Conservation (phyloP, 2,797 vertebrate species). For the Chelidonichthys spinosus region DNA sequence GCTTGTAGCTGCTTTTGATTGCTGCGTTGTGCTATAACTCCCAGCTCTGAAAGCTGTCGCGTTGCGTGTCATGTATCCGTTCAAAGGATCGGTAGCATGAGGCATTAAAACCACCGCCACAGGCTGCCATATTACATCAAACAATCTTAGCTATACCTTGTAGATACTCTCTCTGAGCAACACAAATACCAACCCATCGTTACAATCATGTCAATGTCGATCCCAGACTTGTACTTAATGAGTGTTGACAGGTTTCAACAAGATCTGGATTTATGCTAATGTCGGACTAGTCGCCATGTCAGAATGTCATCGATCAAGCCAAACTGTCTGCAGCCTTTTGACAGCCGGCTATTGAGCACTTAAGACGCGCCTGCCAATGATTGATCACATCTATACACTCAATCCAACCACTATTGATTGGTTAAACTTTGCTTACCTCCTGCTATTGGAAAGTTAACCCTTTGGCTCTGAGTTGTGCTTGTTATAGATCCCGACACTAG, state of each 20-base stretch:
- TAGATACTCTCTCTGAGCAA: background rate
- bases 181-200: background rate
- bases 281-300: constrained; percentile 27
- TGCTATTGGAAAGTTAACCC: constrained; percentile 60
- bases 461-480: constrained; percentile 59
- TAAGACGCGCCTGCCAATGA: constrained; percentile 59
- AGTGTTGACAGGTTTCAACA: constrained; percentile 26
- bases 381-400: constrained; percentile 68
- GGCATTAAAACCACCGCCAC: background rate
- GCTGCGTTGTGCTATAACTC: constrained; percentile 1
- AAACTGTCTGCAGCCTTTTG: constrained; percentile 48
- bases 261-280: constrained; percentile 52
- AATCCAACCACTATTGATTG: constrained; percentile 61
- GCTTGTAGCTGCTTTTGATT: constrained; percentile 6
- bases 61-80: background rate
- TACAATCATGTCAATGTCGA: background rate
- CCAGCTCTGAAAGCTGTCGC: constrained; percentile 2
- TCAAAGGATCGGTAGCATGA: background rate
- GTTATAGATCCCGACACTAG: constrained; percentile 48
- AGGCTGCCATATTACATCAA: background rate
- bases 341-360: constrained; percentile 54
- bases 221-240: constrained; percentile 7
- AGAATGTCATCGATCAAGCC: constrained; percentile 48
- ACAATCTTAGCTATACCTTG: background rate
- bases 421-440: constrained; percentile 77